Conservation (phyloP, 2,797 vertebrate species). For the Numenius phaeopus region DNA sequence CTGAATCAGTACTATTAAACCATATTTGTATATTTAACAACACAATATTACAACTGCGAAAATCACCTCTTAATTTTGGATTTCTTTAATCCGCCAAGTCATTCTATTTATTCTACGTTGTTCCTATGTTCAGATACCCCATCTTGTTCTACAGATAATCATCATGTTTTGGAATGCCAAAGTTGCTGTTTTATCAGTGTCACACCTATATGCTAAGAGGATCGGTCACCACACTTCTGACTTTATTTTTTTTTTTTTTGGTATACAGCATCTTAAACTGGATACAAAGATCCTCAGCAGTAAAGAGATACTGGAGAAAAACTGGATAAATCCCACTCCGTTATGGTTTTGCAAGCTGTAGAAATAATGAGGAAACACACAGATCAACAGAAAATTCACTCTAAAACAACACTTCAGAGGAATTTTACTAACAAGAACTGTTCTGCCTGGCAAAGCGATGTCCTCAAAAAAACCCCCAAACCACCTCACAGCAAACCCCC, state of each 20-base stretch:
- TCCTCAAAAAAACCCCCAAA: neutral
- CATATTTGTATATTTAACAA: neutral
- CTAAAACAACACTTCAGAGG: conserved; percentile 50
- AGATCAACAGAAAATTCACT: conserved; percentile 52
- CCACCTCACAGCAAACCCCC: neutral
- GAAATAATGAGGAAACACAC: conserved; percentile 28
- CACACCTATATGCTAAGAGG: neutral
- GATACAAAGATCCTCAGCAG: neutral
- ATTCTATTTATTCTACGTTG: conserved; percentile 3
- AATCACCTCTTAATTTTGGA: conserved; percentile 22
- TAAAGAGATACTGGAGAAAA: neutral
- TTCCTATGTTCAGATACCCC: neutral
- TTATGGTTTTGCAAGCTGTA: neutral
- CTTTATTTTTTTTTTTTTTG: neutral
- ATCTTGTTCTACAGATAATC: neutral
- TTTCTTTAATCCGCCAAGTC: conserved; percentile 17
- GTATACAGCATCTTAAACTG: neutral
- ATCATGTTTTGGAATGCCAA: neutral
- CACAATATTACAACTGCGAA: neutral
- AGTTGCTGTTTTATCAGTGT: conserved; percentile 4
- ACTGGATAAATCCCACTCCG: neutral
- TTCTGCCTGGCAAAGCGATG: neutral
- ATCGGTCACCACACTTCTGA: neutral
- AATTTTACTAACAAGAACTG: neutral
- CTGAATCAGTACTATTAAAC: neutral